A percentile compares a stretch with the other conserved stretches of the same genome.
These are phyloP conservation scores for Umimayanthus chanpuru DNA, from an alignment of 92 coral and sea anemone species.

Conservation along the genomic window DNA sequence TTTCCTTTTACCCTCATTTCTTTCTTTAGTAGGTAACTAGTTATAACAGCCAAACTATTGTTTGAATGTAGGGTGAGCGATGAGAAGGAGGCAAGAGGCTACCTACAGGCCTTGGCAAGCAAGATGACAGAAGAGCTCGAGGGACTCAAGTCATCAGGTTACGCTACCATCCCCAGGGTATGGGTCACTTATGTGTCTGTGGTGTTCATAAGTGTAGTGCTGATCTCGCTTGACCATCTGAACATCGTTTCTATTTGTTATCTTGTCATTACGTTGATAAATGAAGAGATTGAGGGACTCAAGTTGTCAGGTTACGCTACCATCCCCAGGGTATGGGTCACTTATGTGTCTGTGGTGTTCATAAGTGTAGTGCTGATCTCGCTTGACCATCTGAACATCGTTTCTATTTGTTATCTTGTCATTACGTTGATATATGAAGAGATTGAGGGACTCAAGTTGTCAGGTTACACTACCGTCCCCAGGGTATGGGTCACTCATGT, in stretches of 20 bases:
- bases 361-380: not conserved
- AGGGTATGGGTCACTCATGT: constrained; percentile 61
- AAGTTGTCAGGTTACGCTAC: constrained; percentile 92
- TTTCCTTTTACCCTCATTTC: no score
- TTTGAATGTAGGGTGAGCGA: constrained; percentile 88
- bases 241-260: no score
- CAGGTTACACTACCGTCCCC: constrained; percentile 89
- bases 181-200: not conserved
- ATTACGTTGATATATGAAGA: constrained; percentile 66
- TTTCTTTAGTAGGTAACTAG: no score
- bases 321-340: constrained; percentile 76
- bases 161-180: constrained; percentile 88
- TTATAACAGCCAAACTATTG: not conserved
- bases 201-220: not conserved
- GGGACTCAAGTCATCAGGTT: constrained; percentile 93
- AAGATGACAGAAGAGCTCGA: constrained; percentile 99
- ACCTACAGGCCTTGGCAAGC: constrained; percentile 95
- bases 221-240: no score
- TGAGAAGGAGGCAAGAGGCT: constrained; percentile 98
- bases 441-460: constrained; percentile 89
- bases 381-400: no score
- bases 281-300: constrained; percentile 96
- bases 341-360: not conserved
- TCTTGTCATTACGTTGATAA: not conserved
- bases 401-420: not conserved